phyloP scores from a whole-genome alignment of 2,888 invertebrate species.

The Agrochola lota region DNA sequence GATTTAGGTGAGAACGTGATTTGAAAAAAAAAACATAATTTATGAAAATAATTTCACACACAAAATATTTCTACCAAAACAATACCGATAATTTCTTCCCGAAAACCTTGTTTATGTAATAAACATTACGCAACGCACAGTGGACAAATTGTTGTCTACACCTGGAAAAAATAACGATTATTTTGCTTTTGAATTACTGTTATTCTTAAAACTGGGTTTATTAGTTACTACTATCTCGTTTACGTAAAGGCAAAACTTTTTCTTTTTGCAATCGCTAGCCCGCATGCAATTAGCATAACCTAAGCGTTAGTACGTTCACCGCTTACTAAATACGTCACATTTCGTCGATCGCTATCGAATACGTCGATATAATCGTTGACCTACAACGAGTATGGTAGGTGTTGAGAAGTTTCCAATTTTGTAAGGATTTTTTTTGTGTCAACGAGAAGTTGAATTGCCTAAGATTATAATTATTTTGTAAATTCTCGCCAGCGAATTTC shows the following conservation, averaged over 20 bases:
- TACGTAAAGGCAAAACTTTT: slow-evolving; percentile 65
- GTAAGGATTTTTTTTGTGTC: neutral
- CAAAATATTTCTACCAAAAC: too few species aligned
- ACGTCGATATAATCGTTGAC: slow-evolving; percentile 54
- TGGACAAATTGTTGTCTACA: neutral
- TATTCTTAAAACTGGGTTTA: slow-evolving; percentile 61
- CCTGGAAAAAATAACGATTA: neutral
- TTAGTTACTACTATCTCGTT: slow-evolving; percentile 50
- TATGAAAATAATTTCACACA: neutral
- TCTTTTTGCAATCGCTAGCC: slow-evolving; percentile 72
- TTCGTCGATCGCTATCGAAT: slow-evolving; percentile 72
- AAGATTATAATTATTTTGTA: neutral
- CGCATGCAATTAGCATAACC: slow-evolving; percentile 76
- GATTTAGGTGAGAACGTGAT: slow-evolving; percentile 6
- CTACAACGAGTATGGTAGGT: slow-evolving; percentile 33
- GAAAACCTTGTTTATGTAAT: neutral
- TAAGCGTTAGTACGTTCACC: slow-evolving; percentile 73
- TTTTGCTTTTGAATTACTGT: neutral
- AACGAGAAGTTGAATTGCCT: neutral
- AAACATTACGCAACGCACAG: neutral
- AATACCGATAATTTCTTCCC: neutral
- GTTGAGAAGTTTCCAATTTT: slow-evolving; percentile 32
- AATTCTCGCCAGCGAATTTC: neutral
- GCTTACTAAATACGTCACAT: slow-evolving; percentile 79
- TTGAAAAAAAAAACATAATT: neutral